Base-by-base conservation (phyloP, 2,888 invertebrate genomes). In the Osedax fenrisi region DNA sequence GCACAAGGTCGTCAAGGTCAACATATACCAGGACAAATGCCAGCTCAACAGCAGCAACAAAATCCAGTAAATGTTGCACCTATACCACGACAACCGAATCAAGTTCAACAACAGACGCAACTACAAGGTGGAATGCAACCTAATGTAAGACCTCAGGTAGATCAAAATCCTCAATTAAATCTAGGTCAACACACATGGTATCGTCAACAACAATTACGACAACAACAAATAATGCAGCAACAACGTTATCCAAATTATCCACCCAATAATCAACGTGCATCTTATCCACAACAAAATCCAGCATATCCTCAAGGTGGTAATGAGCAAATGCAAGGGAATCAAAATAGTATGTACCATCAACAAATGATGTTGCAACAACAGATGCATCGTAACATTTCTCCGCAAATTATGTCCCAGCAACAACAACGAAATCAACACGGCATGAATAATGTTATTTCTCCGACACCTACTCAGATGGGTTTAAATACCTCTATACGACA, bases 381-480 rank as follows among this genome's bases (percentile, higher is more conserved):
- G 76, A 61, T 78, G 69, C 75, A 90, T 69, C 80, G 81, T 76
- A 90, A 89, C 79, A 89, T 89, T 83, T 84, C 82, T 77, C 83
- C 84, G 88, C 89, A 79, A 69, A 89, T 89, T 76, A 89, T 90
- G 56, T 80, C 78, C 82, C 88, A 81, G 88, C 90, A 78, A 41
- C 85, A 84, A 78, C 85, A 85, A 78, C 87, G 91, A 83, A 90
- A 92, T 89, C 91, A 91, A 74, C 73, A 75, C 17, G 73, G 75
- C 10, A 66, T 76, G 27, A 59, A 76, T 84, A 89, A 90, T 81
- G 90, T 92, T 80, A 88, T 92, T 69, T 90, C 92, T 80, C 92
- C 92, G 79, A 90, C 91, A 62, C 79, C 81, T 26, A 72, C 90
- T 64, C 80, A 41, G 17, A 41, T 41, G 41, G 17, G 17, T 17